These are phyloP conservation scores for Corythornis vintsioides DNA, from an alignment of 2,113 vertebrate genomes.

Conservation along the genomic window DNA sequence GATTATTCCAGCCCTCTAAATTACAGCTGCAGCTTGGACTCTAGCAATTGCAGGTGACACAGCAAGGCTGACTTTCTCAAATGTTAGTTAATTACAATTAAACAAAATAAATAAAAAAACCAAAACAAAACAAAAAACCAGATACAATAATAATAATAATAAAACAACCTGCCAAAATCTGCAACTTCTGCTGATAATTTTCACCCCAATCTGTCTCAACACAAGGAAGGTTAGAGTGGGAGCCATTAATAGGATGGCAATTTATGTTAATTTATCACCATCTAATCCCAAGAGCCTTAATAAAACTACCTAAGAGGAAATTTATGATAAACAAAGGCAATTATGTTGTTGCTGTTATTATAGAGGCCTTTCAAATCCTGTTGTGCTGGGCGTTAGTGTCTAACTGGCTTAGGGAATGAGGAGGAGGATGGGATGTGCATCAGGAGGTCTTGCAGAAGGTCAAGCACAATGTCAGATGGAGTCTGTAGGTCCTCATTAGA, in stretches of 20 bases:
- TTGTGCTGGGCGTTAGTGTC: not conserved
- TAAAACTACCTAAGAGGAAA: constrained; percentile 36
- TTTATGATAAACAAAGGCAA: constrained; percentile 19
- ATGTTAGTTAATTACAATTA: constrained; percentile 51
- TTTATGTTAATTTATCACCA: constrained; percentile 47
- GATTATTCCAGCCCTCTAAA: constrained; percentile 69
- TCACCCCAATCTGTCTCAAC: not conserved
- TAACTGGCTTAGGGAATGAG: not conserved
- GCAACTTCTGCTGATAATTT: constrained; percentile 2
- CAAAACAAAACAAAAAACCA: not conserved
- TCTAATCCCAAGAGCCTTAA: constrained; percentile 13
- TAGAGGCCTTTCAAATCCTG: not conserved
- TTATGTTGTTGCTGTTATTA: not conserved
- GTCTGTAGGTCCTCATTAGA: not conserved
- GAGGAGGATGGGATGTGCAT: not conserved
- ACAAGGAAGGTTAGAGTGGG: not conserved
- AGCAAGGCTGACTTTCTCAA: constrained; percentile 28
- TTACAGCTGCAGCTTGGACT: constrained; percentile 55
- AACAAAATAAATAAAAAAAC: not conserved
- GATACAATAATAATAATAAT: not conserved
- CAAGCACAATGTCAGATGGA: not conserved
- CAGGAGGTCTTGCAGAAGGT: not conserved
- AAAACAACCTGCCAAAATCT: constrained; percentile 9
- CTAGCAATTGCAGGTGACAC: constrained; percentile 51
- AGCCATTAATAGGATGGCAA: constrained; percentile 44